A percentile compares a stretch with the other conserved stretches of the same genome.
Conservation (phyloP, 35 echinoderm and acorn worm species). For the Apostichopus parvimensis region DNA sequence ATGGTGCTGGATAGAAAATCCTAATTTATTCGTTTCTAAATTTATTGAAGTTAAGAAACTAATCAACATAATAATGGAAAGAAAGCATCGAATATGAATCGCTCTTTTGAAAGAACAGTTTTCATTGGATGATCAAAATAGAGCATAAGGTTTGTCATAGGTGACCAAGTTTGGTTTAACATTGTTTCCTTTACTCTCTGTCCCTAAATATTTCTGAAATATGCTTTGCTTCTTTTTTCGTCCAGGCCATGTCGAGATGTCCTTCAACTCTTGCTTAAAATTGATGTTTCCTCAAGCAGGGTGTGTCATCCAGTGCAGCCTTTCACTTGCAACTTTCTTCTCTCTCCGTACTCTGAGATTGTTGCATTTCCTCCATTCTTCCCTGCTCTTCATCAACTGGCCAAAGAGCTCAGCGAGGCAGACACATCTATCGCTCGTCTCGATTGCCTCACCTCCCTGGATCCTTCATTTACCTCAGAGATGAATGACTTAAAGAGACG, state of each 20-base stretch:
- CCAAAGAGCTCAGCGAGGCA: slow-evolving; percentile 60
- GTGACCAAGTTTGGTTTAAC: too few relatives aligned
- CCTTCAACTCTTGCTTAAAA: slow-evolving; percentile 58
- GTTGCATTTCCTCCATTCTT: slow-evolving; percentile 84
- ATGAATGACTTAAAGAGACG: slow-evolving; percentile 25
- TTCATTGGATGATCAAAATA: too few relatives aligned
- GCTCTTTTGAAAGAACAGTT: too few relatives aligned
- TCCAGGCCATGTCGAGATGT: slow-evolving; percentile 72
- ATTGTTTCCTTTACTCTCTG: too few relatives aligned
- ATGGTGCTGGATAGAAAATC: too few relatives aligned
- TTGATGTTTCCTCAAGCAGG: slow-evolving; percentile 42
- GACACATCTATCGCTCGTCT: slow-evolving; percentile 2
- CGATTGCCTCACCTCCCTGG: neutral
- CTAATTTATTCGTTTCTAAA: too few relatives aligned
- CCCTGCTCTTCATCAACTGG: slow-evolving; percentile 67
- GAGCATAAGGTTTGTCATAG: too few relatives aligned
- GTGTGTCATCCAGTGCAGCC: slow-evolving; percentile 45
- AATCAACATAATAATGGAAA: too few relatives aligned
- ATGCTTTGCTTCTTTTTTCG: neutral
- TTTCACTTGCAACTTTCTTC: slow-evolving; percentile 58
- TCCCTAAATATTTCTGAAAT: too few relatives aligned
- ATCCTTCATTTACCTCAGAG: slow-evolving; percentile 7
- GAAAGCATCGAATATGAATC: too few relatives aligned
- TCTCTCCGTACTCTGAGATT: slow-evolving; percentile 72
- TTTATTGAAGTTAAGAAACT: too few relatives aligned